A percentile compares a stretch with the other conserved stretches of the same genome.
Conservation (phyloP, 2,797 vertebrate species). For the Ataeniobius toweri region DNA sequence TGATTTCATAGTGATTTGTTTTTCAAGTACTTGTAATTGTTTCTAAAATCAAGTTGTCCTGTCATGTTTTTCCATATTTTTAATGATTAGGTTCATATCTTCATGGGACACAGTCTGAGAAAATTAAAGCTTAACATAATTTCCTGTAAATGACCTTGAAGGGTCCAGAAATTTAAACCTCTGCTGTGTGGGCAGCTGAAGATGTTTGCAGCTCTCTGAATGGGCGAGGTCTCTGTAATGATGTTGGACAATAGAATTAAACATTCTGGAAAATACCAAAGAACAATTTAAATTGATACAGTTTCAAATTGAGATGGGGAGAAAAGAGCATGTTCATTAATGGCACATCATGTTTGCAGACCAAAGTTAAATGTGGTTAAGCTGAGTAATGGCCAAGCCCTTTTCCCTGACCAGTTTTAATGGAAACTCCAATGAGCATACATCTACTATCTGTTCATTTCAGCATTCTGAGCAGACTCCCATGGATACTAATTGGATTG, state of each 20-base stretch:
- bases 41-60: background rate
- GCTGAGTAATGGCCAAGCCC: background rate
- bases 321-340: constrained; percentile 8
- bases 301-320: constrained; percentile 21
- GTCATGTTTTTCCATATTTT: background rate
- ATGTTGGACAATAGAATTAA: constrained; percentile 51
- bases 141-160: background rate
- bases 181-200: constrained; percentile 22
- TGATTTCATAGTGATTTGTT: no score
- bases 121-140: background rate
- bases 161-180: background rate
- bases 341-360: constrained; percentile 21
- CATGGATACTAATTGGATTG: constrained; percentile 56
- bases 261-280: constrained; percentile 52
- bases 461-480: constrained; percentile 21
- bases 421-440: constrained; percentile 10
- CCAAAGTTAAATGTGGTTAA: constrained; percentile 13
- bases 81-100: background rate
- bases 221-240: constrained; percentile 48
- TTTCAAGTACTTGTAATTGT: background rate
- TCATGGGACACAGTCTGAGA: background rate
- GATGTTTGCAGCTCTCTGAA: constrained; percentile 20
- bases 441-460: background rate
- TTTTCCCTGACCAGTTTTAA: constrained; percentile 7
- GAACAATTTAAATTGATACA: constrained; percentile 1